Evolutionary conservation across 2,797 vertebrate genomes (phyloP).

Genomic region (Pangasius mekongensis): DNA sequence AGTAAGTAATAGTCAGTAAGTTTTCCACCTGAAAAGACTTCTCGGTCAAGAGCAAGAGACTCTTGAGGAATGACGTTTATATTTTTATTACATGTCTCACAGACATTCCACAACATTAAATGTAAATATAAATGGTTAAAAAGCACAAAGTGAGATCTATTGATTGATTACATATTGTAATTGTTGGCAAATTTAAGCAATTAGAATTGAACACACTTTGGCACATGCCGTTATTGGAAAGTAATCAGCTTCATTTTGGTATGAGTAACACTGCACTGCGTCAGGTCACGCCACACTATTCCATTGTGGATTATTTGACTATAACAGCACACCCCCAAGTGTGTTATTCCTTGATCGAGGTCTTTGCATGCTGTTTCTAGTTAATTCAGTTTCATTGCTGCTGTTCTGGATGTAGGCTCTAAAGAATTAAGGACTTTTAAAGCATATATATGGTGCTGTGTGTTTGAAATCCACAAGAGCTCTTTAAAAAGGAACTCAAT

Average conservation of each 20-base stretch:
- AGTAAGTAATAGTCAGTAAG: not conserved
- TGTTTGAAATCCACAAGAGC: conserved; percentile 19
- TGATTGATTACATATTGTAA: no score
- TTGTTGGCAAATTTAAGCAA: not conserved
- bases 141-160: no score
- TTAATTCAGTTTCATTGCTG: conserved; percentile 27
- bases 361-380: not conserved
- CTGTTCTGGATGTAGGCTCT: not conserved
- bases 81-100: not conserved
- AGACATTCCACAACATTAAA: not conserved
- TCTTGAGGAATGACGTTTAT: not conserved
- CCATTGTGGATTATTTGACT: not conserved
- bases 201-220: not conserved
- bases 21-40: not conserved
- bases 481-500: conserved; percentile 45
- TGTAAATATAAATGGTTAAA: not conserved
- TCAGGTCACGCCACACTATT: not conserved
- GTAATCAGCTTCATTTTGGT: not conserved
- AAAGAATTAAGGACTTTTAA: conserved; percentile 7
- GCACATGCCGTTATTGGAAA: not conserved
- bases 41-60: not conserved
- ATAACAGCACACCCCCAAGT: not conserved
- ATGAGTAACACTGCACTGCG: not conserved
- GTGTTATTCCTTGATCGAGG: not conserved
- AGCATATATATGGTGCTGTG: conserved; percentile 14